A percentile compares a stretch with the other conserved stretches of the same genome.
phyloP scores from a whole-genome alignment of 2,888 invertebrate genomes.

The Boloria selene region DNA sequence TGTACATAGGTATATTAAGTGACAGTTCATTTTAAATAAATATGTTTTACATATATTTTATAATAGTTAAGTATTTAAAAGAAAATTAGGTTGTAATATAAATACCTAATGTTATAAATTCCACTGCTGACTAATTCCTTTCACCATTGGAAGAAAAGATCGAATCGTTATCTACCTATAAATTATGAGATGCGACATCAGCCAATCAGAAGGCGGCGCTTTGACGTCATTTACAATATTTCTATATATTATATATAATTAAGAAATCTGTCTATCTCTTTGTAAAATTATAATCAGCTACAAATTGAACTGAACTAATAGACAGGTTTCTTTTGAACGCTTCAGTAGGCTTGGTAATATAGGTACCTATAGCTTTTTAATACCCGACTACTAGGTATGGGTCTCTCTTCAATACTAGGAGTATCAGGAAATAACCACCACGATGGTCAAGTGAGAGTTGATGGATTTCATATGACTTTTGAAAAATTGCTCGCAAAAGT shows the following conservation, averaged over 20 bases:
- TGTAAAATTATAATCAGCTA: no score
- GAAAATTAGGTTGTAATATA: background rate
- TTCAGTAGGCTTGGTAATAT: background rate
- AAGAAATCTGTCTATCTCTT: no score
- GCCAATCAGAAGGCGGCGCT: constrained; percentile 28
- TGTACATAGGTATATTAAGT: no score
- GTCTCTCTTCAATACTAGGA: no score
- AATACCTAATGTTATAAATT: constrained; percentile 20
- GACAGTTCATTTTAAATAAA: no score
- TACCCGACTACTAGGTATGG: no score
- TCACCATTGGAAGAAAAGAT: constrained; percentile 31
- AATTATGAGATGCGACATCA: constrained; percentile 17
- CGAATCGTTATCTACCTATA: constrained; percentile 17
- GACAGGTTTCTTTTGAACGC: no score
- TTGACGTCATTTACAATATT: constrained; percentile 18
- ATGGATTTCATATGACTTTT: background rate
- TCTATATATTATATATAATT: background rate
- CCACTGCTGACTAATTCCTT: constrained; percentile 10
- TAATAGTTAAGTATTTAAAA: no score
- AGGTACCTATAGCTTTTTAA: background rate
- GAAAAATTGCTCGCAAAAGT: background rate
- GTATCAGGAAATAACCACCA: no score
- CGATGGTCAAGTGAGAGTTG: background rate
- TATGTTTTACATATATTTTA: no score
- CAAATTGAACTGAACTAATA: no score